Percentiles rank a stretch among this genome's conserved stretches.
Conservation (phyloP, 1,140 invertebrate genomes). For the Papilio aristodemus region DNA sequence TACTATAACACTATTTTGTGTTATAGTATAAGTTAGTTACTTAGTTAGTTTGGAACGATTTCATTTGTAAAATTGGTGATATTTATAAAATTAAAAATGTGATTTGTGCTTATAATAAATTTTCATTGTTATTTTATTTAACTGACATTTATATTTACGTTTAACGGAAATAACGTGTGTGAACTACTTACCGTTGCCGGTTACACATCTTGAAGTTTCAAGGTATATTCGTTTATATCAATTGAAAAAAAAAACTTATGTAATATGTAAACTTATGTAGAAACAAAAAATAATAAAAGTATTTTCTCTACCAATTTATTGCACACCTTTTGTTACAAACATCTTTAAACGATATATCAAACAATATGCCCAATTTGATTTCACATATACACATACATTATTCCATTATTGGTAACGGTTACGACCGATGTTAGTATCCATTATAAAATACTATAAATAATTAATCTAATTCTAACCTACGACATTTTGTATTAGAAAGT, state of each 20-base stretch:
- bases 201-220: background rate
- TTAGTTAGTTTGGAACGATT: too few species aligned
- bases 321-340: conserved; percentile 69
- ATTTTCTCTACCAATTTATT: conserved; percentile 65
- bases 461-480: conserved; percentile 61
- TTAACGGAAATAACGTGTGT: too few species aligned
- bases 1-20: too few species aligned
- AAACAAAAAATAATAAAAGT: conserved; percentile 32
- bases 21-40: too few species aligned
- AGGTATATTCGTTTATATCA: background rate
- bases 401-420: conserved; percentile 63
- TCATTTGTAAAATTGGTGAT: too few species aligned
- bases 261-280: background rate
- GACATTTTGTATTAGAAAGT: conserved; percentile 71
- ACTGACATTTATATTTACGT: too few species aligned
- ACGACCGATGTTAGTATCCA: conserved; percentile 55
- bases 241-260: background rate
- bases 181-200: too few species aligned
- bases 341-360: conserved; percentile 51
- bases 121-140: too few species aligned
- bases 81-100: too few species aligned
- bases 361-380: conserved; percentile 57
- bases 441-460: conserved; percentile 67
- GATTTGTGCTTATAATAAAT: too few species aligned
- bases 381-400: conserved; percentile 56